Base-by-base conservation (phyloP, 2,797 vertebrate species). In the Chanos chanos region DNA sequence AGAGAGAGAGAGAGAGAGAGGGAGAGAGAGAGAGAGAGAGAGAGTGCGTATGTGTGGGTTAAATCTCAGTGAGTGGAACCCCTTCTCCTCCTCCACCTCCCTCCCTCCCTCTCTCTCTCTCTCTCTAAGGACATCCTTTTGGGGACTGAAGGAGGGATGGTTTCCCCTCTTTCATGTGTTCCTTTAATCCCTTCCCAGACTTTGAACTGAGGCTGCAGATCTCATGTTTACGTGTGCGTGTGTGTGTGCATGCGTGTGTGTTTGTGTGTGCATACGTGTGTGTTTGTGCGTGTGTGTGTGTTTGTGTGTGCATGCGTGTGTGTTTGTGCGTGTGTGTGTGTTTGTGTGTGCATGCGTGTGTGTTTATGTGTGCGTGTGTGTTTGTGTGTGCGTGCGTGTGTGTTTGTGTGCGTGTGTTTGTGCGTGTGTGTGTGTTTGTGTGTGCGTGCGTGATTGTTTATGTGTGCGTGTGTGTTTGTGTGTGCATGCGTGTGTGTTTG, bases 31-130 rank as follows among this genome's bases (percentile, higher is more conserved):
- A 59, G 21, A 60, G 28, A 48, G 34, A 33, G 39, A 37, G 33
- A 36, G 39, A 9, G 34, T 27, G 48, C 33, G 55, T 54, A 31
- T 55, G 54, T 70, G 62, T 41, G 49, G 47, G 44, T 41, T 54
- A 30, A 50, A 16, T 31, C 8, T 28, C 30, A 45, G 58, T 15
- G 33, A 40, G 43, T 43, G 64, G 28, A 19, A 15, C 49, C 39
- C 39, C 34, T n/a, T n/a, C n/a, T n/a, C n/a, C n/a, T n/a, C 41
- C 21, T 53, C 33, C 70, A 63, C 62, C 52, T 19, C 28, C 64
- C 66, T 58, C 76, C 64, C 27, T 34, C 25, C 28, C 53, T 47
- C 22, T 27, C 44, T 47, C 22, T 27, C 16, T 41, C 39, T 19
- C 39, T 41, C 4, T 0, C 41, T 41, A 28, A 53, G 64, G 56